phyloP scores from a whole-genome alignment of 1,140 invertebrate species.

The Zaprionus africanus region DNA sequence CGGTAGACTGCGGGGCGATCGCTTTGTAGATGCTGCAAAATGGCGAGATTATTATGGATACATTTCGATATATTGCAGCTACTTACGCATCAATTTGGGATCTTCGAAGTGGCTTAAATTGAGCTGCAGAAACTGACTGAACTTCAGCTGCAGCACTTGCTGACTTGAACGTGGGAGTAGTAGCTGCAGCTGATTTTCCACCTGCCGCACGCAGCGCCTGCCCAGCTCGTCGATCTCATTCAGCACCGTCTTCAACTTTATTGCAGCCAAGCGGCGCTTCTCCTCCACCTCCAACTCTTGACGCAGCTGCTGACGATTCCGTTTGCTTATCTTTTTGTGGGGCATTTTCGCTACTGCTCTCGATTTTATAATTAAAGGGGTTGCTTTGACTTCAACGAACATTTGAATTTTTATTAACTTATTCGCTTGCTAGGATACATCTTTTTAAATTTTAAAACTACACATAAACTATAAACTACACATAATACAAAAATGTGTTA shows the following conservation, averaged over 20 bases:
- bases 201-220: constrained; percentile 18
- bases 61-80: neutral
- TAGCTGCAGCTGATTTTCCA: constrained; percentile 50
- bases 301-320: constrained; percentile 36
- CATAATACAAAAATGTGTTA: neutral
- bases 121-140: constrained; percentile 45
- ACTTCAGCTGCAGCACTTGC: constrained; percentile 54
- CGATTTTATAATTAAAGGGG: neutral
- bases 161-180: constrained; percentile 31
- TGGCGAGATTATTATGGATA: neutral
- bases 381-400: constrained; percentile 10
- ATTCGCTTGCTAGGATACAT: constrained; percentile 11
- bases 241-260: constrained; percentile 50
- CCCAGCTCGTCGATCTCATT: constrained; percentile 50
- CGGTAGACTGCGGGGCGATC: constrained; percentile 29
- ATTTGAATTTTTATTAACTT: constrained; percentile 37
- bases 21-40: constrained; percentile 2
- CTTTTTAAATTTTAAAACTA: constrained; percentile 35
- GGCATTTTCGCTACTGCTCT: constrained; percentile 54
- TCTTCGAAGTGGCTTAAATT: constrained; percentile 28
- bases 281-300: constrained; percentile 49
- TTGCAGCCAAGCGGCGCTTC: constrained; percentile 47
- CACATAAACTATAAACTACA: constrained; percentile 27
- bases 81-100: constrained; percentile 13
- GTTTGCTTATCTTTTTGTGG: constrained; percentile 50